Base-by-base conservation (phyloP, 2,797 vertebrate species). In the Acipenser oxyrinchus region DNA sequence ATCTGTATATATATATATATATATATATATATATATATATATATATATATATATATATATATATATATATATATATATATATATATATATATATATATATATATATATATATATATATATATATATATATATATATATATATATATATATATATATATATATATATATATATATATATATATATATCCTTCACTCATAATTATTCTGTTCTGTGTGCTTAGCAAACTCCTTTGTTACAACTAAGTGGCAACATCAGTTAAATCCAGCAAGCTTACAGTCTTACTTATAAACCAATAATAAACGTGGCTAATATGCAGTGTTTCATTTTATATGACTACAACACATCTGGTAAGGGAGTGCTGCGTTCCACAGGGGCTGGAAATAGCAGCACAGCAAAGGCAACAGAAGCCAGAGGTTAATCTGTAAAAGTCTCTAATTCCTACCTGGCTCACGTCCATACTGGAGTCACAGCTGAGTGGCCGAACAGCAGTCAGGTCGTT, bases 401-500 rank as follows among this genome's bases (percentile, higher is more conserved):
- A 62, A 62, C 37, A 62, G 37, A 18, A 62, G 60, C 12, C 18
- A 62, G 60, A 62, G 60, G 60, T 62, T 62, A 6, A 48, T 51
- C 11, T 50, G 6, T 48, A 64, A 50, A 64, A 10, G 10, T 50
- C 9, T 7, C 6, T 52, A 51, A 49, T 79, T 68, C 68, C 70
- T 73, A 89, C 87, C 90, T 94, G 93, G 82, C 89, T 78, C 49
- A 82, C 81, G 62, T 94, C 93, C 92, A 94, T 90, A 76, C 84
- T 86, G 75, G 88, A 89, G 76, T 92, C 90, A 73, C 88, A 93
- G 87, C 93, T 94, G 84, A 92, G 87, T 58, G 91, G 90, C 76
- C 89, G 81, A 68, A 81, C 83, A 18, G 88, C 87, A 15, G 88
- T 91, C 75, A 92, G 89, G 80, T 99, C 95, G 63, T 97, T 97